A percentile compares a stretch with the other conserved stretches of the same genome.
Evolutionary conservation across 2,888 invertebrate genomes (phyloP).

Genomic region (Cabera pusaria): DNA sequence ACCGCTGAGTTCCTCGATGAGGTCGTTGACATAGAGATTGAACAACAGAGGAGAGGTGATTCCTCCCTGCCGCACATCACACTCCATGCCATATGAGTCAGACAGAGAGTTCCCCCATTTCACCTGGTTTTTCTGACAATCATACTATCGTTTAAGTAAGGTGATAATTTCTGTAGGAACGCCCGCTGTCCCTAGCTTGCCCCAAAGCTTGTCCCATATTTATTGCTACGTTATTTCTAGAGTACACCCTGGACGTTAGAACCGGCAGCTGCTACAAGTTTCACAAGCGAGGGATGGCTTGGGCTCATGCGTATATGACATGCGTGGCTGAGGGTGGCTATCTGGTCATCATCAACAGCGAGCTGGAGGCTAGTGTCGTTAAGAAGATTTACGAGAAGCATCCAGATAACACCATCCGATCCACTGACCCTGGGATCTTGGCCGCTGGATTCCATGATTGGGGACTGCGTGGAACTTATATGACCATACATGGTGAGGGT

Average conservation of each 20-base stretch:
- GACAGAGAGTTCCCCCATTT: too few relatives aligned
- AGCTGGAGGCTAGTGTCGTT: constrained; percentile 5
- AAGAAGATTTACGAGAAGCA: background rate
- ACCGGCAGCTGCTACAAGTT: constrained; percentile 58
- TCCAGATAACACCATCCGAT: background rate
- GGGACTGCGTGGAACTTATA: constrained; percentile 1
- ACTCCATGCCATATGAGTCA: too few relatives aligned
- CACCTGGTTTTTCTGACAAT: too few relatives aligned
- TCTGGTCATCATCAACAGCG: constrained; percentile 52
- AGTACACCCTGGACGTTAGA: constrained; percentile 38
- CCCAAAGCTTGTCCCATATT: too few relatives aligned
- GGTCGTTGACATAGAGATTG: too few relatives aligned
- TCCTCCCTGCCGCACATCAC: too few relatives aligned
- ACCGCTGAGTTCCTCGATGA: too few relatives aligned
- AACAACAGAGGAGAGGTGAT: too few relatives aligned
- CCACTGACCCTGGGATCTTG: background rate
- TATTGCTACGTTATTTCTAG: too few relatives aligned
- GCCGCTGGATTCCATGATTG: constrained; percentile 4
- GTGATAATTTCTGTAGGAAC: too few relatives aligned
- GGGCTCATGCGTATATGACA: constrained; percentile 48
- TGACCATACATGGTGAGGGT: constrained; percentile 13
- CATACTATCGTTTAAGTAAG: too few relatives aligned
- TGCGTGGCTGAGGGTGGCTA: constrained; percentile 54
- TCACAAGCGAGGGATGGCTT: constrained; percentile 44
- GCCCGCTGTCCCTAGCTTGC: too few relatives aligned